Evolutionary conservation across 1,140 invertebrate species (phyloP), one percentile per base, ranked within the genome.

Genomic region (Neodiprion pinetum): DNA sequence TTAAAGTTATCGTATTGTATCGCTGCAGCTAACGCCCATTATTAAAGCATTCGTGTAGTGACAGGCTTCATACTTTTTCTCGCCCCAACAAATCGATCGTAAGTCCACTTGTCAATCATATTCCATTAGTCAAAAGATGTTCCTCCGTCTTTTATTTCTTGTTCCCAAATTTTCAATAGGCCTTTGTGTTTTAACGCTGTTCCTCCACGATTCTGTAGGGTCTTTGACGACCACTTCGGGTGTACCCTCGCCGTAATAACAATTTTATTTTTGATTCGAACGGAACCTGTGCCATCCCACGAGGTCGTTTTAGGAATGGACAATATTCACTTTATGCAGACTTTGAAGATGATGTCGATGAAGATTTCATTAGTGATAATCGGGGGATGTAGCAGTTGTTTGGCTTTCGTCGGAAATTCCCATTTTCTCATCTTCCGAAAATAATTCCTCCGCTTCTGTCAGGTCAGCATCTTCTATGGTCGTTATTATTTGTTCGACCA

Each of bases 11-110:
- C 17, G 17, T 21, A 21, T 21, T 21, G 17, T 21, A 21, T 21
- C 17, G 10, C 76, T 53, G 79, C 72, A 74, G 79, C 67, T 28
- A 80, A 74, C 40, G 73, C 77, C 77, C 76, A 78, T 67, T 77
- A 73, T 72, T 79, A 72, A 11, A 80, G 53, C 75, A 75, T 76
- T 65, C 75, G 50, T 23, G 77, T 80, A 23, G 77, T 80, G 4
- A 80, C 75, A 74, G 77, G 76, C 21, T 72, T 40, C 40, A 76
- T 71, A 70, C 74, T 65, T 49, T 71, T n/a, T 73, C 79, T 53
- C 12, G 71, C 72, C 74, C 80, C 74, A 7, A 66, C 12, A 76
- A 81, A 80, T 21, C 72, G 73, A 50, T 80, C 73, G 66, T 76
- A 80, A 1, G 74, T 78, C 73, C 73, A 79, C 9, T 70, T 74